Percentiles rank a stretch among this genome's conserved stretches.
These are phyloP conservation scores for Sesamia nonagrioides DNA, from an alignment of 1,140 invertebrate species.

Conservation along the genomic window DNA sequence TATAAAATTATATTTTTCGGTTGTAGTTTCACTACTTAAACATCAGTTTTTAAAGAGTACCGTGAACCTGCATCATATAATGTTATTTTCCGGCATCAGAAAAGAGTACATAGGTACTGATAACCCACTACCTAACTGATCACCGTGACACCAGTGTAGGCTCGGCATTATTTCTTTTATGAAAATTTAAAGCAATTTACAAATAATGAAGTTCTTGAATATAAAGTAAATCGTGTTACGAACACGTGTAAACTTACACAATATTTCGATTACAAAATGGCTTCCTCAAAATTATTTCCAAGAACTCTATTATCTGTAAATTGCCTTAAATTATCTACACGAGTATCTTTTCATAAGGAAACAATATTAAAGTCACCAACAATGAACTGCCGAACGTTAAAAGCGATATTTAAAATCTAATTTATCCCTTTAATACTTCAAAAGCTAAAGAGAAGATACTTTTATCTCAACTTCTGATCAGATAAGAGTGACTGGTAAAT, in stretches of 20 bases:
- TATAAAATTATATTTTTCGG: not conserved
- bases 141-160: no score
- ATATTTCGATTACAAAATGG: not conserved
- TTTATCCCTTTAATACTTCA: slow-evolving; percentile 38
- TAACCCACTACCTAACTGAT: no score
- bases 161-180: no score
- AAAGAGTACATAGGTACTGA: no score
- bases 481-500: slow-evolving; percentile 34
- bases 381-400: slow-evolving; percentile 2
- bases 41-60: no score
- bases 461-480: slow-evolving; percentile 20
- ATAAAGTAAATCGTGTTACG: no score
- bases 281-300: not conserved
- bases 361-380: not conserved
- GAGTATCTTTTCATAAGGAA: not conserved
- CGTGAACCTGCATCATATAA: no score
- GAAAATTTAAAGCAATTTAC: no score
- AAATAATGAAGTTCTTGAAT: no score
- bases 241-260: not conserved
- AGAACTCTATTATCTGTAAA: not conserved
- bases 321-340: not conserved
- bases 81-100: no score
- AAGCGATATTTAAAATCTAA: slow-evolving; percentile 38
- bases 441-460: not conserved
- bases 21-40: not conserved